Conservation (phyloP, 2,888 invertebrate species). For the Diloba caeruleocephala region DNA sequence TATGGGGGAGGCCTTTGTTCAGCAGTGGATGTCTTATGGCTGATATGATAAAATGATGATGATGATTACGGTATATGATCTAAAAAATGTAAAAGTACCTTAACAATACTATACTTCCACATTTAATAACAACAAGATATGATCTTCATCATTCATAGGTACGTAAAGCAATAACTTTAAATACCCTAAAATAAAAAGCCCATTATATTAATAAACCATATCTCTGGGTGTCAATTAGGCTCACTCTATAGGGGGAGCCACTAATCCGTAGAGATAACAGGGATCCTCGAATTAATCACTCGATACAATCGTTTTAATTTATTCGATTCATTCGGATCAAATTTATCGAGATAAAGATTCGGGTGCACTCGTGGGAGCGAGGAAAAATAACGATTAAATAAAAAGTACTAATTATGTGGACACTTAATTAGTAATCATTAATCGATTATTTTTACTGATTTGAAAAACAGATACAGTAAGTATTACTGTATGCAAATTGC, state of each 20-base stretch:
- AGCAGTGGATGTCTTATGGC: too few species aligned
- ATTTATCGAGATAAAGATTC: slow-evolving; percentile 68
- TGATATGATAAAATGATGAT: too few species aligned
- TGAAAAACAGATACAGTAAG: slow-evolving; percentile 17
- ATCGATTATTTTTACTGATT: slow-evolving; percentile 42
- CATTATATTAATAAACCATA: slow-evolving; percentile 84
- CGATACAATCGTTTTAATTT: slow-evolving; percentile 82
- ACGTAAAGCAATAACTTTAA: slow-evolving; percentile 37
- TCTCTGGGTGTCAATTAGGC: slow-evolving; percentile 85
- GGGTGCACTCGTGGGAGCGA: slow-evolving; percentile 57
- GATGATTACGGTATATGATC: too few species aligned
- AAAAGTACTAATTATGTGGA: slow-evolving; percentile 48
- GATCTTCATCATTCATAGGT: too few species aligned
- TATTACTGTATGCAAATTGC: too few species aligned
- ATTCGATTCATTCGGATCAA: slow-evolving; percentile 76
- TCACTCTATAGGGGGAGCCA: slow-evolving; percentile 74
- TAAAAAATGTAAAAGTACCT: neutral
- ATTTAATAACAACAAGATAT: slow-evolving; percentile 36
- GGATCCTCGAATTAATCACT: slow-evolving; percentile 79
- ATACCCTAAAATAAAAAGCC: slow-evolving; percentile 73
- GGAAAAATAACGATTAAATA: slow-evolving; percentile 39
- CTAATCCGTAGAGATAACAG: slow-evolving; percentile 83
- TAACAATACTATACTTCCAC: slow-evolving; percentile 31
- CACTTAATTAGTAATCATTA: slow-evolving; percentile 51
- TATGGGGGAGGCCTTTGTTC: too few species aligned